These are phyloP conservation scores for Baccha elongata DNA, from an alignment of 2,888 invertebrate species.

Conservation along the genomic window DNA sequence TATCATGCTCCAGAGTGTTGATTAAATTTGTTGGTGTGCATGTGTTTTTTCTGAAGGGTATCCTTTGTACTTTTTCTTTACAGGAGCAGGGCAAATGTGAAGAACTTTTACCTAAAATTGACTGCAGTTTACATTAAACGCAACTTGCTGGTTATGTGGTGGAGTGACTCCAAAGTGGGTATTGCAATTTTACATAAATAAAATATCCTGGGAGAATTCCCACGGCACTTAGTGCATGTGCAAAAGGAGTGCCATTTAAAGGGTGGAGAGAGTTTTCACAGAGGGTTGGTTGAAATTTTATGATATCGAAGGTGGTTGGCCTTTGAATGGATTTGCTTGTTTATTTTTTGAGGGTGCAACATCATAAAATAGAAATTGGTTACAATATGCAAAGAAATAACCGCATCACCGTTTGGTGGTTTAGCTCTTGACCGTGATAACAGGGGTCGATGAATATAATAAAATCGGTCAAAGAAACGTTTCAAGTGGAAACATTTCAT, in stretches of 20 bases:
- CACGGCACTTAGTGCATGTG: constrained; percentile 54
- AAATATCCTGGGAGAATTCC: constrained; percentile 60
- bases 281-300: not conserved
- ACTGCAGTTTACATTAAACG: constrained; percentile 67
- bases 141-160: constrained; percentile 53
- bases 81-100: not conserved
- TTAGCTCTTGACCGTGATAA: constrained; percentile 50
- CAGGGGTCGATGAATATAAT: not conserved
- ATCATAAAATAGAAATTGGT: constrained; percentile 32
- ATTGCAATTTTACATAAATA: constrained; percentile 68
- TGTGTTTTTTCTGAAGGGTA: constrained; percentile 5
- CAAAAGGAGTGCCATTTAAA: constrained; percentile 4
- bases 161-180: constrained; percentile 51
- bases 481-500: constrained; percentile 47
- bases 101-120: constrained; percentile 11
- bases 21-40: constrained; percentile 33
- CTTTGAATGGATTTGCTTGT: constrained; percentile 20
- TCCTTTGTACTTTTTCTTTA: constrained; percentile 16
- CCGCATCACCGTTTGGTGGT: constrained; percentile 2
- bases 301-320: constrained; percentile 39
- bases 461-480: constrained; percentile 58
- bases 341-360: constrained; percentile 38
- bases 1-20: constrained; percentile 51
- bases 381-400: constrained; percentile 26
- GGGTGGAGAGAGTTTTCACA: not conserved